A percentile compares a stretch with the other conserved stretches of the same genome.
These are phyloP conservation scores for Trichonephila clavata DNA, from an alignment of 1,140 invertebrate genomes.

Conservation along the genomic window DNA sequence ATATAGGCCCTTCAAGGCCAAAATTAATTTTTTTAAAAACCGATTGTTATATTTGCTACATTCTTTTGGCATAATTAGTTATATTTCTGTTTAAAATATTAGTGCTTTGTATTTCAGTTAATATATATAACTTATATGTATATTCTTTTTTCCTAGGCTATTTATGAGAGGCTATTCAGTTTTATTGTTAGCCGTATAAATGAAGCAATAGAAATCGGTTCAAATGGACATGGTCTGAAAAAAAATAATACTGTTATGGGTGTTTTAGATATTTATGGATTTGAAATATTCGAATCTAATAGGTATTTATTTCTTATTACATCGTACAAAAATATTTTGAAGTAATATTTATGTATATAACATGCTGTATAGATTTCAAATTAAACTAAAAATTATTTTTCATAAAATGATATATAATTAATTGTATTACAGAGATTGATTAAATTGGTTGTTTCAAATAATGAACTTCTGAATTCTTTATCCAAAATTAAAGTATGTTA, in stretches of 20 bases:
- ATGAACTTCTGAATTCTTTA: too few relatives aligned
- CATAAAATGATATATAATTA: too few relatives aligned
- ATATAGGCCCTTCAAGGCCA: too few relatives aligned
- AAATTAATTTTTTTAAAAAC: too few relatives aligned
- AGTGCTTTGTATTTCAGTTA: not conserved
- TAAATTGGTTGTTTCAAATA: too few relatives aligned
- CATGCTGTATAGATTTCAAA: too few relatives aligned
- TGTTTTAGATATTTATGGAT: conserved; percentile 98
- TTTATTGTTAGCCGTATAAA: conserved; percentile 90
- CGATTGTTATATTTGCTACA: too few relatives aligned
- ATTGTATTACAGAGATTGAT: too few relatives aligned
- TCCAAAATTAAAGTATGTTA: too few relatives aligned
- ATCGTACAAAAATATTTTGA: too few relatives aligned
- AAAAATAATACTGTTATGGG: conserved; percentile 92
- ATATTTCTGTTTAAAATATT: not conserved
- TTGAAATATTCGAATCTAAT: conserved; percentile 97
- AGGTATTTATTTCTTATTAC: conserved; percentile 81
- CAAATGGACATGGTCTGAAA: conserved; percentile 70
- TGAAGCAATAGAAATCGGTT: conserved; percentile 86
- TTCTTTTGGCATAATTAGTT: not conserved
- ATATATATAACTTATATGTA: not conserved
- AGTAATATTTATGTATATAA: too few relatives aligned
- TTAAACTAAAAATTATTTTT: too few relatives aligned
- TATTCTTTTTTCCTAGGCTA: conserved; percentile 82
- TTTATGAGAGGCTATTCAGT: conserved; percentile 89